Percentiles rank a stretch among this genome's conserved stretches.
Evolutionary conservation across 1,140 invertebrate species (phyloP).

Genomic region (Eueides isabella): DNA sequence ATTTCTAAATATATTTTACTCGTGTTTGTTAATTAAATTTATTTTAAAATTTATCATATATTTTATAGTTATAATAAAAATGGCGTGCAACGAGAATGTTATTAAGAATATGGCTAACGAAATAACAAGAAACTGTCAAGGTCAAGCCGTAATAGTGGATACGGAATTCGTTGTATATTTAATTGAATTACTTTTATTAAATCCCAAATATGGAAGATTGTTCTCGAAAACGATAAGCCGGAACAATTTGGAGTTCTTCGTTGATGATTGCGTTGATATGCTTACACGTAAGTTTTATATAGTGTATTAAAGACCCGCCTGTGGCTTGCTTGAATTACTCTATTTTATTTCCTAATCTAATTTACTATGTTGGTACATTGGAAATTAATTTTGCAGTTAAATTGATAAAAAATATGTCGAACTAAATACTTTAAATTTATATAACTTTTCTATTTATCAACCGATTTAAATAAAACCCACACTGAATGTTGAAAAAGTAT

Average conservation of each 20-base stretch:
- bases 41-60: slow-evolving; percentile 30
- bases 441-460: no score
- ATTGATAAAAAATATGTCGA: no score
- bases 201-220: slow-evolving; percentile 80
- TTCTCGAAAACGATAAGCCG: slow-evolving; percentile 72
- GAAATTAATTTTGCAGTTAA: no score
- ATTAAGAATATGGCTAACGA: slow-evolving; percentile 81
- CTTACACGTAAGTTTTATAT: slow-evolving; percentile 64
- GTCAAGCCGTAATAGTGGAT: slow-evolving; percentile 54
- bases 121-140: slow-evolving; percentile 70
- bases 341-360: no score
- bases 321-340: no score
- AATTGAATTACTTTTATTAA: slow-evolving; percentile 77
- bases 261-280: slow-evolving; percentile 73
- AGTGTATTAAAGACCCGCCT: neutral
- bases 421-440: no score
- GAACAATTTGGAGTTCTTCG: slow-evolving; percentile 76
- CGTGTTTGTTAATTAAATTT: slow-evolving; percentile 6
- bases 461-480: no score
- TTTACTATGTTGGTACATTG: no score
- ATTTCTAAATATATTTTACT: slow-evolving; percentile 30
- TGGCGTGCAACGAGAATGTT: slow-evolving; percentile 74
- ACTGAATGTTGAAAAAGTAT: no score
- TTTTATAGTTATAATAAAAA: slow-evolving; percentile 39
- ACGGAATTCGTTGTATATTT: slow-evolving; percentile 67